Percentiles rank a stretch among this genome's conserved stretches.
phyloP scores from a whole-genome alignment of 2,797 vertebrate species.

The Dendrocincla tyrannina region DNA sequence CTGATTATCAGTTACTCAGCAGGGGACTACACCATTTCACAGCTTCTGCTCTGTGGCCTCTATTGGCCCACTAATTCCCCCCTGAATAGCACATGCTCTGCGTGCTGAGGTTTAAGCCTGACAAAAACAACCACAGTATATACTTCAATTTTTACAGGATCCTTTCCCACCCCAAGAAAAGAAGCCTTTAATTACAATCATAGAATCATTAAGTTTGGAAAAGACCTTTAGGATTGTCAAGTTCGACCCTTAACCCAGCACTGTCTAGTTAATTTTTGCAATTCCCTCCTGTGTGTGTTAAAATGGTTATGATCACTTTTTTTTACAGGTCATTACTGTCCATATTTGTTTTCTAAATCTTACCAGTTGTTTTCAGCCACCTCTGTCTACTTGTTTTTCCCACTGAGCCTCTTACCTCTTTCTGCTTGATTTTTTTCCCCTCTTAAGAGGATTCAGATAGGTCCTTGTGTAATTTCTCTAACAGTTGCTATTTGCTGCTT shows the following conservation, averaged over 20 bases:
- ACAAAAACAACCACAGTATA: background rate
- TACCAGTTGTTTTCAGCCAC: background rate
- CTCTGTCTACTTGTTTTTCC: background rate
- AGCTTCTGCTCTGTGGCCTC: background rate
- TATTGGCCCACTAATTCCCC: background rate
- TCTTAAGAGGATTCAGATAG: background rate
- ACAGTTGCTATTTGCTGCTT: background rate
- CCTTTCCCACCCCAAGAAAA: background rate
- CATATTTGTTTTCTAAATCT: background rate
- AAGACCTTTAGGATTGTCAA: background rate
- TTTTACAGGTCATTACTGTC: background rate
- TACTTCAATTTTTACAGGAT: background rate
- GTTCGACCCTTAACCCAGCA: background rate
- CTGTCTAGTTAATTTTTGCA: background rate
- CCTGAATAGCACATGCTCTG: fast-evolving
- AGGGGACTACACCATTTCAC: background rate
- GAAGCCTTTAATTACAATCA: background rate
- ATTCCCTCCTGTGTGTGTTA: background rate
- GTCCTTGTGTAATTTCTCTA: background rate
- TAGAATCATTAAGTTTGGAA: background rate
- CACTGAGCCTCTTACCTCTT: background rate
- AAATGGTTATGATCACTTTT: background rate
- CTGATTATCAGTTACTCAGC: background rate
- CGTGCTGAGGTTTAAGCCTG: background rate
- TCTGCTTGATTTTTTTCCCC: background rate